phyloP scores from a whole-genome alignment of 2,888 invertebrate species.

The Euplagia quadripunctaria region DNA sequence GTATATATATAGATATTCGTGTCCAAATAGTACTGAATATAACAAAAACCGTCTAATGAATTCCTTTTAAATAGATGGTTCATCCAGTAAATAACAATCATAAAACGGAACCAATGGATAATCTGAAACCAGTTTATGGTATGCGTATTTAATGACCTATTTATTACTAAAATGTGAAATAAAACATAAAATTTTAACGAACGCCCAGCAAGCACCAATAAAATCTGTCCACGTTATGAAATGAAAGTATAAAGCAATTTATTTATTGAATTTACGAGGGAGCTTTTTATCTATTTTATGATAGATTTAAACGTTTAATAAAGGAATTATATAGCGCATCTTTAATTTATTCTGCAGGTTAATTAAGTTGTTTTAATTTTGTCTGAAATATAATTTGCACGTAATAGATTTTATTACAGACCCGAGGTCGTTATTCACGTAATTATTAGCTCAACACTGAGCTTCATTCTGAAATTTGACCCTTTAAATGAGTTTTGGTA shows the following conservation, averaged over 20 bases:
- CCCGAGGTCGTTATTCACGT: constrained; percentile 33
- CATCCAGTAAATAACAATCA: neutral
- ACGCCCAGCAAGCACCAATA: constrained; percentile 27
- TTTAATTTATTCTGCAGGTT: constrained; percentile 32
- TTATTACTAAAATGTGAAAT: constrained; percentile 29
- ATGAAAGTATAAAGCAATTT: constrained; percentile 32
- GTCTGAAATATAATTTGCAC: constrained; percentile 25
- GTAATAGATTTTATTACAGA: constrained; percentile 38
- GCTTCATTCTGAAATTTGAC: constrained; percentile 39
- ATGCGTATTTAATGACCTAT: constrained; percentile 17
- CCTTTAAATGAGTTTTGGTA: constrained; percentile 45
- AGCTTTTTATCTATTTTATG: constrained; percentile 35
- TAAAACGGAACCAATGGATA: neutral
- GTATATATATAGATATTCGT: too few relatives aligned
- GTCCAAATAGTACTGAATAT: too few relatives aligned
- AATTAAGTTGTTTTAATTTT: constrained; percentile 44
- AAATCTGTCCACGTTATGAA: constrained; percentile 29
- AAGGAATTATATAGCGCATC: constrained; percentile 31
- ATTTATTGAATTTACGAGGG: constrained; percentile 32
- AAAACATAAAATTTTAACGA: constrained; percentile 36
- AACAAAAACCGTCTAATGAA: neutral
- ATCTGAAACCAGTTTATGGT: neutral
- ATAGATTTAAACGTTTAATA: constrained; percentile 29
- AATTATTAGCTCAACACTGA: constrained; percentile 31
- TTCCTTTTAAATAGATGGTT: neutral